These are phyloP conservation scores for Lottia gigantea DNA, from an alignment of 2,888 invertebrate genomes.

Conservation along the genomic window DNA sequence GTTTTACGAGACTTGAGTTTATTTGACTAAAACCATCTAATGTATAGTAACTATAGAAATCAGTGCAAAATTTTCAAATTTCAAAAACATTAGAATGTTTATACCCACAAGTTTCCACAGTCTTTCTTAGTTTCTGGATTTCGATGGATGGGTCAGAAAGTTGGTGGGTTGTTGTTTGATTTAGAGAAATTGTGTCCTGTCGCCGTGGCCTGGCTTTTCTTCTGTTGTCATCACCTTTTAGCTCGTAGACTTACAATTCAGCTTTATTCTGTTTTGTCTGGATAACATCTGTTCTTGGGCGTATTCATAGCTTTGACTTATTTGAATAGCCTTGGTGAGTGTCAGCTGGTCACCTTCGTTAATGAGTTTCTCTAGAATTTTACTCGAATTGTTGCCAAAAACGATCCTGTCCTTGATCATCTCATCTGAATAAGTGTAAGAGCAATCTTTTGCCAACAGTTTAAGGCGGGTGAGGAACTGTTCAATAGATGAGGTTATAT, in stretches of 20 bases:
- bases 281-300: slow-evolving; percentile 3
- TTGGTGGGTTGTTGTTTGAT: no score
- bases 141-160: no score
- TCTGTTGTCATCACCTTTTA: slow-evolving; percentile 21
- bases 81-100: no score
- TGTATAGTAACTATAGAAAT: no score
- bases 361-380: not conserved
- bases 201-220: slow-evolving; percentile 14
- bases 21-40: no score
- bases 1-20: no score
- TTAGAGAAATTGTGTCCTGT: no score
- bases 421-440: slow-evolving; percentile 13
- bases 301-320: not conserved
- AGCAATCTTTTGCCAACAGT: slow-evolving; percentile 19
- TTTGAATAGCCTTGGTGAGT: not conserved
- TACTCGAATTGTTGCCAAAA: not conserved
- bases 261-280: slow-evolving; percentile 21
- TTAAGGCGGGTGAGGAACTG: slow-evolving; percentile 2
- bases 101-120: no score
- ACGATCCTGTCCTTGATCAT: slow-evolving; percentile 17
- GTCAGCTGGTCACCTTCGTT: not conserved
- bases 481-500: slow-evolving; percentile 14
- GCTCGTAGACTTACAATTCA: slow-evolving; percentile 22
- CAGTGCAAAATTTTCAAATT: no score
- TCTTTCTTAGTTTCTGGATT: no score